Conservation (phyloP, 2,113 vertebrate species). For the Fregata magnificens region DNA sequence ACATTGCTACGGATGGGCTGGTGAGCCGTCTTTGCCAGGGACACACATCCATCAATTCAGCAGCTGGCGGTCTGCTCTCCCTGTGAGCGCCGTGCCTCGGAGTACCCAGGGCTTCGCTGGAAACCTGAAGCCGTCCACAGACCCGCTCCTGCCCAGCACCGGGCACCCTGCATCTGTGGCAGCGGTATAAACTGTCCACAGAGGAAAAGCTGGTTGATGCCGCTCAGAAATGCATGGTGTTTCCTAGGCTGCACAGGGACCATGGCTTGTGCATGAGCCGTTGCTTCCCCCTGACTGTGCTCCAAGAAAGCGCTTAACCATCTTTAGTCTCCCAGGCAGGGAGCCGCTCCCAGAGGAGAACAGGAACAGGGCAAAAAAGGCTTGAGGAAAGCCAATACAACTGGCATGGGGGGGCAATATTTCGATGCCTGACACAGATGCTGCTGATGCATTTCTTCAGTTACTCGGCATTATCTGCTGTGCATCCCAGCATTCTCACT, state of each 20-base stretch:
- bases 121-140: not conserved
- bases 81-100: rapidly evolving
- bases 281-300: not conserved
- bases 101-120: not conserved
- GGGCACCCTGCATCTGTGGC: rapidly evolving
- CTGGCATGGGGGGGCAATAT: rapidly evolving
- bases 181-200: rapidly evolving
- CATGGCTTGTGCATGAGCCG: rapidly evolving
- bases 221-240: rapidly evolving
- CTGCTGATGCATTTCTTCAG: not conserved
- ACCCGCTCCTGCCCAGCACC: not conserved
- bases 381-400: not conserved
- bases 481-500: not conserved
- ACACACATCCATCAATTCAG: not conserved
- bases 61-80: not conserved
- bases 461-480: not conserved
- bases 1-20: rapidly evolving
- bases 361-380: not conserved
- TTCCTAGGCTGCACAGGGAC: not conserved
- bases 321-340: not conserved
- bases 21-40: not conserved
- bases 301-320: not conserved
- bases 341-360: not conserved
- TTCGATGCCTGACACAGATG: rapidly evolving
- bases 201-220: not conserved